Evolutionary conservation across 2,888 invertebrate species (phyloP), one percentile per base, ranked within the genome.

Genomic region (Megamerina dolium): DNA sequence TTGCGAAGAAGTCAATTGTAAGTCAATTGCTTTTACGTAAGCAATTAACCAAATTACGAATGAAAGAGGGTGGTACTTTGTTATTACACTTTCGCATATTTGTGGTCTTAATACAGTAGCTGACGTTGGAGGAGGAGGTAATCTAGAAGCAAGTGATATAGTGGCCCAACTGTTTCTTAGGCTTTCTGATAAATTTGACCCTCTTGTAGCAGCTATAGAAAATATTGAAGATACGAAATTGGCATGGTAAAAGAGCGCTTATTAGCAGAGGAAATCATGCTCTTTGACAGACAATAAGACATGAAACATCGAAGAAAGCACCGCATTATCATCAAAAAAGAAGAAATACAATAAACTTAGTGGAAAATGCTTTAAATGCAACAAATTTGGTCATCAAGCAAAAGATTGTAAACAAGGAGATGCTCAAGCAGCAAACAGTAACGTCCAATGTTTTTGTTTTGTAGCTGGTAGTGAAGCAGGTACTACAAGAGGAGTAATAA

Each of bases 181-280:
- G 3, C 16, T 44, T 9, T 36, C 44, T 10, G 44, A 39, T 12
- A 39, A 35, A n/a, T 44, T 44, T 29, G 34, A 44, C 23, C 35
- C 44, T 18, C 23, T 39, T 17, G 34, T 44, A 14, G 37, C 37
- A 3, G 38, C 31, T 3, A 4, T 38, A 6, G 18, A 38, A 23
- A 38, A 38, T 38, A 10, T 38, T 4, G 19, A n/a, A 2, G 21
- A 38, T 30, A 30, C n/a, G 19, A 19, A 19, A n/a, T 19, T 20
- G 2, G n/a, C n/a, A n/a, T n/a, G n/a, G n/a, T n/a, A n/a, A n/a
- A n/a, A n/a, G n/a, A n/a, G n/a, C n/a, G n/a, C n/a, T n/a, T n/a
- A n/a, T n/a, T n/a, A n/a, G n/a, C n/a, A n/a, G n/a, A n/a, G n/a
- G n/a, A n/a, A n/a, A n/a, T n/a, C n/a, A n/a, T n/a, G n/a, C n/a